Evolutionary conservation across 1,140 invertebrate species (phyloP), one percentile per base, ranked within the genome.

Genomic region (Mercenaria mercenaria): DNA sequence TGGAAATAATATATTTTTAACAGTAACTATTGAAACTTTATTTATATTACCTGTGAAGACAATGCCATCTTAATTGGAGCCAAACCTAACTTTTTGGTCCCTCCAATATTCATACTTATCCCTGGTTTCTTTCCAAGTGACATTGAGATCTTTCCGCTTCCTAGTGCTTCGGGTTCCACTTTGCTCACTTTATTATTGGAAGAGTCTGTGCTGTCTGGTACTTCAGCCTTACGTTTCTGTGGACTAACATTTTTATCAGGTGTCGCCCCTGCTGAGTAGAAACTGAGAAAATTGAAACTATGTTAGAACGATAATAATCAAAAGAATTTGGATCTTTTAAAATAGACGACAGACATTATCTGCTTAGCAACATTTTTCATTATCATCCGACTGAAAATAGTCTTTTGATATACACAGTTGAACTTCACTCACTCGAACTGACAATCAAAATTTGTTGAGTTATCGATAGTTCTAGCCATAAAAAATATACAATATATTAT

Each of bases 261-360:
- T 59, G 43, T 50, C 20, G 52, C 0, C 59, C 87, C 87, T 89
- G 87, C 77, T 89, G 87, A 74, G 85, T n/a, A 89, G 79, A 89
- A 74, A 89, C 87, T 89, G 87, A 74, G 61, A 82, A 89, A 89
- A 74, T 89, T 89, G 59, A 89, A 89, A 61, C 23, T 32, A 87
- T 77, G 74, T 87, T 67, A 85, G 67, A 56, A 15, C 41, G 20
- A 11, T 37, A 56, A 43, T 34, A 20, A 69, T 37, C 29, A 32
- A 32, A 37, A 23, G 67, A 39, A 69, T 69, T 32, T 20, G 10
- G 10, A n/a, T n/a, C 61, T 10, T 10, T 23, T 23, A 52, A 52
- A 52, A 52, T 10, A 52, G 23, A 23, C 50, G 10, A 23, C 11
- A 52, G 23, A n/a, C n/a, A n/a, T n/a, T n/a, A n/a, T n/a, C n/a